Percentiles rank a stretch among this genome's conserved stretches.
phyloP scores from a whole-genome alignment of 2,113 vertebrate species.

The Ochotona curzoniae region DNA sequence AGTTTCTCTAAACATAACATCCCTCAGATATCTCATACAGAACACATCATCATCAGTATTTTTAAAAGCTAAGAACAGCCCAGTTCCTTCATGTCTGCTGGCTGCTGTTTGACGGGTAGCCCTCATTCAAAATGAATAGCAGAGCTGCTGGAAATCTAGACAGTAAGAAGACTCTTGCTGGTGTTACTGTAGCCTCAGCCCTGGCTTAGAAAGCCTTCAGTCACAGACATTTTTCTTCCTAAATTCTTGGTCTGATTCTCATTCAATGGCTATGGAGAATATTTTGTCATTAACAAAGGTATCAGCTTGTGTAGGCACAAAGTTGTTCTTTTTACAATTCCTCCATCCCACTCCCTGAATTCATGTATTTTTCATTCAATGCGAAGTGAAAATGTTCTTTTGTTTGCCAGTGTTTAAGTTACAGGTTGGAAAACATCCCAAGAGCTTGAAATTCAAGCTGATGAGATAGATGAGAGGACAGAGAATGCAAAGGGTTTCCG shows the following conservation, averaged over 20 bases:
- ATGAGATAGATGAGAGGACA: conserved; percentile 43
- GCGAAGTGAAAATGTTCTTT: conserved; percentile 37
- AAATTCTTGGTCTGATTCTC: neutral
- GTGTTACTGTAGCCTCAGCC: neutral
- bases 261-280: neutral
- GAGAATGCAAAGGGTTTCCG: conserved; percentile 2
- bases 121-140: conserved; percentile 79
- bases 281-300: neutral
- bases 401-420: conserved; percentile 67
- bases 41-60: conserved; percentile 10
- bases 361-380: conserved; percentile 71
- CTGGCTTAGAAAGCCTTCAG: neutral
- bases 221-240: neutral
- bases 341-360: conserved; percentile 30
- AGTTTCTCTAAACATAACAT: conserved; percentile 84
- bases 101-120: neutral
- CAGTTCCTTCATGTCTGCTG: neutral
- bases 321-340: neutral
- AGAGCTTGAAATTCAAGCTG: conserved; percentile 76
- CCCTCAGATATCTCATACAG: neutral
- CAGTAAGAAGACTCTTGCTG: conserved; percentile 65
- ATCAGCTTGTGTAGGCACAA: neutral
- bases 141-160: conserved; percentile 66
- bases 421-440: conserved; percentile 77
- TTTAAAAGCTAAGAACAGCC: neutral